Base-by-base conservation (phyloP, 2,888 invertebrate species). In the Drosophila tripunctata region DNA sequence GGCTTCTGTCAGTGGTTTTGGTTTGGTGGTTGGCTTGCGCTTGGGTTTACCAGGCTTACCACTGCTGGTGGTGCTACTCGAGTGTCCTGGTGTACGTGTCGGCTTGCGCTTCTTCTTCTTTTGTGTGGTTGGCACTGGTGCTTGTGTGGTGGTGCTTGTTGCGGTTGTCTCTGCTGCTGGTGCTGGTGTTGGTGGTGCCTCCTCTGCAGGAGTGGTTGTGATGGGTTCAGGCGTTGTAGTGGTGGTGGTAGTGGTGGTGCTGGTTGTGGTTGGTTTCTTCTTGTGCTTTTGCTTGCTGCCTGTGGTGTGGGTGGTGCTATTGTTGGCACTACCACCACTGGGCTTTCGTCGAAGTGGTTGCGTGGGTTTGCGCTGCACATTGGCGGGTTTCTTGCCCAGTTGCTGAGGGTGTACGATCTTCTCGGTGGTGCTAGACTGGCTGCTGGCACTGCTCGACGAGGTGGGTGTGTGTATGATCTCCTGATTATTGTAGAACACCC, bases 31-130 rank as follows among this genome's bases (percentile, higher is more conserved):
- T 44, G 51, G 72, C 22, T 67, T 62, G n/a, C 57, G 64, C 24
- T 71, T 75, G 2, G 73, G 61, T 17, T 80, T 76, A 14, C 2
- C 14, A 0, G 64, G 54, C 17, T 69, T 72, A 36, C 47, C 35
- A 30, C 33, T 44, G 30, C 50, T 41, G 12, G 35, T 33, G 17
- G 43, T 54, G 40, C 47, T 52, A 55, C 44, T 27, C 1, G 22
- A 27, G 14, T 68, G 65, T 0, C 75, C 75, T 2, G 89, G 85
- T 0, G 87, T 72, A 5, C 82, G 88, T 2, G 89, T 89, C 2
- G 89, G 89, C 60, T 89, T 89, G 54, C 90, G 90, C 45, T 87
- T 88, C 51, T 87, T 90, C 63, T 89, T 89, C 51, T 87, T 88
- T 2, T 56, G 74, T 2, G 79, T 76, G 30, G 79, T 84, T 4